Evolutionary conservation across 1,140 invertebrate genomes (phyloP).

Genomic region (Nixonia krombeini): DNA sequence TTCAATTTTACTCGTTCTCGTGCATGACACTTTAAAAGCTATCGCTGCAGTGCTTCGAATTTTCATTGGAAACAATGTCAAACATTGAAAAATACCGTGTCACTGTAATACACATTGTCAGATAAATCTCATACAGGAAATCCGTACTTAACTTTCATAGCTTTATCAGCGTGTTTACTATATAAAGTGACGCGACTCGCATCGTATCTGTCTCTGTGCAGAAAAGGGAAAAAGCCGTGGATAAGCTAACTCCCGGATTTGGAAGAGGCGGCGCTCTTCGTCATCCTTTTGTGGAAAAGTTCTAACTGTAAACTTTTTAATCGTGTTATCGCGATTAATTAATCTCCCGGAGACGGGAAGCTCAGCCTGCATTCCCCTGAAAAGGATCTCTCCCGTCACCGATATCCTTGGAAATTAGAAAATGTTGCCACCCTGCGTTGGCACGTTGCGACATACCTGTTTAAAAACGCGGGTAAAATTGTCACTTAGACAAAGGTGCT

Average conservation of each 20-base stretch:
- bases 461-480: too few relatives aligned
- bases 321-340: constrained; percentile 46
- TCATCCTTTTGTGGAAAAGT: constrained; percentile 33
- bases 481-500: too few relatives aligned
- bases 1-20: too few relatives aligned
- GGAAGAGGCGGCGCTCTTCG: constrained; percentile 17
- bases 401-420: constrained; percentile 11
- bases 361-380: constrained; percentile 26
- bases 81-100: too few relatives aligned
- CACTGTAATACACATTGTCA: too few relatives aligned
- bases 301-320: constrained; percentile 37
- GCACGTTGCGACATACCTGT: too few relatives aligned
- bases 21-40: too few relatives aligned
- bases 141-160: too few relatives aligned
- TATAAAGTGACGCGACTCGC: not conserved
- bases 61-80: too few relatives aligned
- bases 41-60: too few relatives aligned
- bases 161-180: not conserved
- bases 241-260: constrained; percentile 10
- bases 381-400: constrained; percentile 7
- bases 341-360: constrained; percentile 39
- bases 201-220: constrained; percentile 15
- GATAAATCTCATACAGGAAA: too few relatives aligned
- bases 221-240: constrained; percentile 10
- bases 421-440: not conserved